Evolutionary conservation across 1,140 invertebrate genomes (phyloP).

Genomic region (Drosophila albomicans): DNA sequence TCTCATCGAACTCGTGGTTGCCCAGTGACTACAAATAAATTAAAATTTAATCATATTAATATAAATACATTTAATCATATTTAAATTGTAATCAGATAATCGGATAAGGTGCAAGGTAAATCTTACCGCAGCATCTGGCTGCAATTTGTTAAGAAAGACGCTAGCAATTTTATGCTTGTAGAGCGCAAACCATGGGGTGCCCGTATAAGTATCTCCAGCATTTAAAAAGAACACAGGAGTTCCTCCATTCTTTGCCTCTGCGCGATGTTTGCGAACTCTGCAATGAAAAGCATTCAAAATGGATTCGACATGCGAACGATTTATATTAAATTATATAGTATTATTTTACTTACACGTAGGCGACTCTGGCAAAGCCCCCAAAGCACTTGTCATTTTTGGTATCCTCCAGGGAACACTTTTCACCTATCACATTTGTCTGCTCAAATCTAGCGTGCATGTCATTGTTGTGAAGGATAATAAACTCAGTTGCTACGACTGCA

Average conservation of each 20-base stretch:
- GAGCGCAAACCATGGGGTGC: slow-evolving; percentile 92
- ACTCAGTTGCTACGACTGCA: slow-evolving; percentile 77
- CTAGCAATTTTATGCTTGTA: slow-evolving; percentile 91
- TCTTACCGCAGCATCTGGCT: slow-evolving; percentile 93
- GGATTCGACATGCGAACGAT: neutral
- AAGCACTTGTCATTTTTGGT: slow-evolving; percentile 88
- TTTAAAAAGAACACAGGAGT: slow-evolving; percentile 91
- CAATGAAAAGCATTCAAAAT: neutral
- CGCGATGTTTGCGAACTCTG: slow-evolving; percentile 87
- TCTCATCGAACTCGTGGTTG: slow-evolving; percentile 97
- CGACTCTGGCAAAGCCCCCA: slow-evolving; percentile 92
- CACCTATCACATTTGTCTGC: slow-evolving; percentile 89
- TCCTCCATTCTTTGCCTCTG: slow-evolving; percentile 85
- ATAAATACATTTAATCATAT: neutral
- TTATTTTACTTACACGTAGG: slow-evolving; percentile 86
- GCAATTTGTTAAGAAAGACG: slow-evolving; percentile 91
- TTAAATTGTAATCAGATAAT: neutral
- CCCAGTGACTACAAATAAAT: slow-evolving; percentile 91
- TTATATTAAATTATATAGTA: neutral
- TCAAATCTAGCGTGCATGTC: slow-evolving; percentile 95
- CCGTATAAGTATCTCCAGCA: slow-evolving; percentile 95
- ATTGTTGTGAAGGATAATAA: slow-evolving; percentile 94
- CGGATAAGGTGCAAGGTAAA: neutral
- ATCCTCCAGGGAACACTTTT: slow-evolving; percentile 87
- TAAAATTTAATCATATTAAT: too few species aligned